A percentile compares a stretch with the other conserved stretches of the same genome.
Evolutionary conservation across 2,888 invertebrate genomes (phyloP).

Genomic region (Hanleya hanleyi): DNA sequence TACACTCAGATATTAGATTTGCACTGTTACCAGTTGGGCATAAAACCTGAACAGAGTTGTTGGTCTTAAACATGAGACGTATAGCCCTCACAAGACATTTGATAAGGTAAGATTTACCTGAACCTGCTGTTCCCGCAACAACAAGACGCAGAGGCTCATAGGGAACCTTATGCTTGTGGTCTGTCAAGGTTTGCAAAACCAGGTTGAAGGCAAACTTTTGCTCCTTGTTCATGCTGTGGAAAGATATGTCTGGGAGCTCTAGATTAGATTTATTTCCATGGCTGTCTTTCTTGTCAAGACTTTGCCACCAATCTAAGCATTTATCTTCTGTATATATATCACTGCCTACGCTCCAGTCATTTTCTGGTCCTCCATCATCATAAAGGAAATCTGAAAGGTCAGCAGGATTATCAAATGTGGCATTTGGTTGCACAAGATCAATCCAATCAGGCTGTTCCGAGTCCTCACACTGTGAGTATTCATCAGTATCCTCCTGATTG

Average conservation of each 20-base stretch:
- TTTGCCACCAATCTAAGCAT: conserved; percentile 27
- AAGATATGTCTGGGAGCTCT: conserved; percentile 29
- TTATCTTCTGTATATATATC: conserved; percentile 24
- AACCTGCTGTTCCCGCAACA: conserved; percentile 41
- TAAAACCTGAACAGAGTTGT: conserved; percentile 31
- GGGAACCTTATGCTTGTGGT: conserved; percentile 12
- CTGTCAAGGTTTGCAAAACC: conserved; percentile 29
- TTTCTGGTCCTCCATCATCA: conserved; percentile 44
- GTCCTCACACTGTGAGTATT: too few relatives aligned
- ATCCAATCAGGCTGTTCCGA: conserved; percentile 38
- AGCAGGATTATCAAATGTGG: conserved; percentile 11
- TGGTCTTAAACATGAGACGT: conserved; percentile 21
- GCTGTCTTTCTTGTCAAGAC: background rate
- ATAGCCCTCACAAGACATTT: conserved; percentile 39
- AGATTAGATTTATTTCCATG: conserved; percentile 5
- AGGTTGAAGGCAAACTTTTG: conserved; percentile 38
- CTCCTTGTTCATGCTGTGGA: conserved; percentile 33
- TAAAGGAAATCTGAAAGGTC: conserved; percentile 25
- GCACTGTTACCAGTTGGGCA: conserved; percentile 46
- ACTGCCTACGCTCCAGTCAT: conserved; percentile 27
- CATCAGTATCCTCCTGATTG: too few relatives aligned
- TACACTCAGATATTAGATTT: conserved; percentile 37
- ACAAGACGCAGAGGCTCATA: conserved; percentile 29
- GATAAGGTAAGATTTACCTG: conserved; percentile 39
- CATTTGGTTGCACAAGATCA: conserved; percentile 30